Evolutionary conservation across 2,888 invertebrate genomes (phyloP), one percentile per base, ranked within the genome.

Genomic region (Morinoia aosen): DNA sequence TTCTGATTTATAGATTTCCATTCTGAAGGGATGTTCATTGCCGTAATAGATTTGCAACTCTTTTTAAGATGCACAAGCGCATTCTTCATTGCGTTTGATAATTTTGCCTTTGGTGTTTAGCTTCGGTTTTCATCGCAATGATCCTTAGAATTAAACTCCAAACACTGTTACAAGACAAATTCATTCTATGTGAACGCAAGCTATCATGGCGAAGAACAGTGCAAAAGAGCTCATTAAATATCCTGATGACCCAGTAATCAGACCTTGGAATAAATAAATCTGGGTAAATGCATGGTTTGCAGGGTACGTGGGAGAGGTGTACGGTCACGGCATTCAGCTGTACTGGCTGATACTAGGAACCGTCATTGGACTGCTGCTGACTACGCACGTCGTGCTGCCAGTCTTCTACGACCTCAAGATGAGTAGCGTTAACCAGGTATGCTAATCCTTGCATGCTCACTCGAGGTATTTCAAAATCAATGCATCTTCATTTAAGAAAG

Each of bases 381-480:
- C 95, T 14, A 64, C 64, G 57, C 14, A 61, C 64, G 64, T 95
- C 33, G 58, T 95, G 40, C 40, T 95, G 1, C 95, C 95, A 8
- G 95, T 95, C 61, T 64, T 95, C 16, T 95, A 95, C 39, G 58
- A 19, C 56, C 95, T 95, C 61, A 10, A 58, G n/a, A 40, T 95
- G 95, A n/a, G 95, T 39, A 95, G 95, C 64, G n/a, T 95, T 25
- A 95, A 95, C 58, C n/a, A 95, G 95, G 95, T 95, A 90, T 90
- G 90, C 48, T 40, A 16, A 90, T 76, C 76, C 0, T 25, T 33
- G 10, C 25, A 25, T 19, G 33, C 25, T 61, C 12, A 33, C 2
- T 0, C 76, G 76, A 19, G 0, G 33, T 25, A 33, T 48, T 2
- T 48, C 48, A 48, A 48, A 48, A 48, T 48, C 48, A 48, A 48